Percentiles rank a stretch among this genome's conserved stretches.
These are phyloP conservation scores for Tridacna gigas DNA, from an alignment of 2,888 invertebrate genomes.

Conservation along the genomic window DNA sequence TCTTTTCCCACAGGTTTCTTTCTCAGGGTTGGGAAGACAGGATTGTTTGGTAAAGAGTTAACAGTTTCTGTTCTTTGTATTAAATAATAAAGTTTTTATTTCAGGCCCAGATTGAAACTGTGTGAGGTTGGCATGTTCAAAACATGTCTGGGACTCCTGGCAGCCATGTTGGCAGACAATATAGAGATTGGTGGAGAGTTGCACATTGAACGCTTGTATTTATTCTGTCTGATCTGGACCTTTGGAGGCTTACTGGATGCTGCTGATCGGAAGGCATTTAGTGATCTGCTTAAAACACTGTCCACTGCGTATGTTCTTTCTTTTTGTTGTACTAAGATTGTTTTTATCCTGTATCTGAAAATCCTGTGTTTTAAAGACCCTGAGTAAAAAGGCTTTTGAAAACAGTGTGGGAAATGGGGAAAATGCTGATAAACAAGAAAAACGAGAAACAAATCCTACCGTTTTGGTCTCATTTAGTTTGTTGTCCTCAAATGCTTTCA, in stretches of 20 bases:
- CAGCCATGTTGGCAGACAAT: slow-evolving; percentile 85
- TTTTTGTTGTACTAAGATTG: background rate
- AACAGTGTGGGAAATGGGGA: too few species aligned
- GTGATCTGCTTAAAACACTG: slow-evolving; percentile 82
- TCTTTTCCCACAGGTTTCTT: too few species aligned
- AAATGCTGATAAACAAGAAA: too few species aligned
- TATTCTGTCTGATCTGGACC: slow-evolving; percentile 85
- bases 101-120: slow-evolving; percentile 79
- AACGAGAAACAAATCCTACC: too few species aligned
- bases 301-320: slow-evolving; percentile 82
- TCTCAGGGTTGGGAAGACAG: too few species aligned
- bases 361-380: too few species aligned
- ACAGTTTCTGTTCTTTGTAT: too few species aligned
- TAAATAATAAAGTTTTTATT: slow-evolving; percentile 20
- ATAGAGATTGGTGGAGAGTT: slow-evolving; percentile 84
- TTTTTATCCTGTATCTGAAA: too few species aligned
- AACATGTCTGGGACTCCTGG: slow-evolving; percentile 82
- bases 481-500: too few species aligned
- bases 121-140: slow-evolving; percentile 84
- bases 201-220: slow-evolving; percentile 83
- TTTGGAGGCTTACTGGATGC: slow-evolving; percentile 83
- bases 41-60: too few species aligned
- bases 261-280: slow-evolving; percentile 82
- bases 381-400: too few species aligned
- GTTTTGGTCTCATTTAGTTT: too few species aligned